Evolutionary conservation across 2,113 vertebrate genomes (phyloP).

Genomic region (Dipodomys spectabilis): DNA sequence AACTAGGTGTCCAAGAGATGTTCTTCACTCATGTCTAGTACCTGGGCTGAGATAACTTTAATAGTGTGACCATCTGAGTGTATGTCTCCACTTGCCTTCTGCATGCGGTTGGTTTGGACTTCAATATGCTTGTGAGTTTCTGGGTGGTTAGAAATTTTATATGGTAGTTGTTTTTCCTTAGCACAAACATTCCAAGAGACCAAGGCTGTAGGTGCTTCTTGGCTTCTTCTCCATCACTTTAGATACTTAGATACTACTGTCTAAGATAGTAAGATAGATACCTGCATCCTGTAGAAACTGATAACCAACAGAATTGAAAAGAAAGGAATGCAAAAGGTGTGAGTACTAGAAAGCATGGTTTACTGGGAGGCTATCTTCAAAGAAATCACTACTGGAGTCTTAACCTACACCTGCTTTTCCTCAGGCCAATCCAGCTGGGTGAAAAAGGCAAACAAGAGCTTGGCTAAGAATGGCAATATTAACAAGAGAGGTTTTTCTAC

Average conservation of each 20-base stretch:
- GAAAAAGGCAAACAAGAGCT: background rate
- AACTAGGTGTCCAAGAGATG: background rate
- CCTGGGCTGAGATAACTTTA: background rate
- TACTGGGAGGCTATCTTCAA: background rate
- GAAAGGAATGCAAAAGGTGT: background rate
- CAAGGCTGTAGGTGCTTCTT: background rate
- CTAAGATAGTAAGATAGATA: background rate
- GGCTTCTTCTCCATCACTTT: background rate
- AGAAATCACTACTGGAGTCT: background rate
- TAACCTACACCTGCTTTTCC: background rate
- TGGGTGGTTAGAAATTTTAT: background rate
- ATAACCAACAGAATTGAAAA: background rate
- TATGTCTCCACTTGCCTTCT: background rate
- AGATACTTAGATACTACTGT: too few relatives aligned
- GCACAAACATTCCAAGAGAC: background rate
- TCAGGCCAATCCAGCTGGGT: background rate
- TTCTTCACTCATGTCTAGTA: background rate
- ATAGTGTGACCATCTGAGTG: background rate
- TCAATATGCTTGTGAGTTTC: background rate
- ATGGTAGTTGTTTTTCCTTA: background rate
- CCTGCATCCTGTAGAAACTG: background rate
- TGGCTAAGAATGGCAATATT: background rate
- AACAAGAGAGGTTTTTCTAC: background rate
- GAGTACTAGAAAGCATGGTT: background rate
- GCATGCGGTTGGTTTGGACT: background rate